Conservation (phyloP, 2,888 invertebrate species). For the Oligia fasciuncula region DNA sequence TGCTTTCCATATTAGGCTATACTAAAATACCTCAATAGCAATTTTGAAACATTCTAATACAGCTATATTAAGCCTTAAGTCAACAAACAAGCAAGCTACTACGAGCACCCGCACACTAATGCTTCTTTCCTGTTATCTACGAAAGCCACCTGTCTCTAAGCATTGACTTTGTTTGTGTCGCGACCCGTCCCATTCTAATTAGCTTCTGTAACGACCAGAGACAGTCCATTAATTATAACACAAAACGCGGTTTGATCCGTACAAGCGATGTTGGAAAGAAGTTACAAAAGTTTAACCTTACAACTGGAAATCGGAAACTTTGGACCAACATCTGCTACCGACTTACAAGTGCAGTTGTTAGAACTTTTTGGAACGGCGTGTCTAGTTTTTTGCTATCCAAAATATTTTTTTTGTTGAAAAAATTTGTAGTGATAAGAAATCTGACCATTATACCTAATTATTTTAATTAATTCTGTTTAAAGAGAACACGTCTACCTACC, state of each 20-base stretch:
- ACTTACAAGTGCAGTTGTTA: constrained; percentile 67
- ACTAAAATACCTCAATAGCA: background rate
- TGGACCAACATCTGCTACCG: constrained; percentile 72
- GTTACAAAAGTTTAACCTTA: constrained; percentile 66
- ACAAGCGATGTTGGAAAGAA: constrained; percentile 76
- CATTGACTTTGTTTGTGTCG: constrained; percentile 79
- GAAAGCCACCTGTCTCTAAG: constrained; percentile 78
- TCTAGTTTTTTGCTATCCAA: constrained; percentile 64
- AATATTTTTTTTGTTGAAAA: constrained; percentile 43
- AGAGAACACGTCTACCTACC: background rate
- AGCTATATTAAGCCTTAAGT: constrained; percentile 4
- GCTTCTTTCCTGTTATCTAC: constrained; percentile 71
- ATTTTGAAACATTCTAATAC: constrained; percentile 7
- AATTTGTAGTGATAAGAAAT: constrained; percentile 6
- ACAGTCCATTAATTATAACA: constrained; percentile 85
- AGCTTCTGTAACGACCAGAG: constrained; percentile 79
- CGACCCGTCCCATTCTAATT: constrained; percentile 78
- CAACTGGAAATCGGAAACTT: constrained; percentile 70
- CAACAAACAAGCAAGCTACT: constrained; percentile 32
- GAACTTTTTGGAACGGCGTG: constrained; percentile 69
- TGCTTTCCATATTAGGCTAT: background rate
- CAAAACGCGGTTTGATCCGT: constrained; percentile 76
- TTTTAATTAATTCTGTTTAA: background rate
- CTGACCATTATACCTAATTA: background rate
- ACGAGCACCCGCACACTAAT: constrained; percentile 55